Evolutionary conservation across 2,888 invertebrate genomes (phyloP), one percentile per base, ranked within the genome.

Genomic region (Cerceris rybyensis): DNA sequence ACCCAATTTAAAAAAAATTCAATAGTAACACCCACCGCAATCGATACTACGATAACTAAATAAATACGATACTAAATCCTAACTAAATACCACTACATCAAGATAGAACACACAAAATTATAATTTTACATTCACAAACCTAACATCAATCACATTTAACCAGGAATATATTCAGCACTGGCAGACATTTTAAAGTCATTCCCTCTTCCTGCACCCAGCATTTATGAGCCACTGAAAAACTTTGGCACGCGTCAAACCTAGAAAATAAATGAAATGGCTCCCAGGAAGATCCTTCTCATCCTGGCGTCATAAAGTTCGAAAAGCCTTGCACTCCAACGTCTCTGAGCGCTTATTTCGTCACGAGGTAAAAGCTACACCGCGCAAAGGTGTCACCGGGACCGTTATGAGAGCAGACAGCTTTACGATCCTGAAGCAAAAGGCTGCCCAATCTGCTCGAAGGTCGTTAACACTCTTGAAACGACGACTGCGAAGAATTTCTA

Each of bases 401-500:
- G 78, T 70, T 75, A 74, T 64, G 59, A 69, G 66, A 73, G 63
- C 60, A 28, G 80, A 83, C 83, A 78, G 80, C 75, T 83, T 82
- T 82, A 80, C 80, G 80, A 76, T 57, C 67, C 58, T 57, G 55
- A 39, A 52, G 75, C 55, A 71, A 79, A 75, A 77, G 72, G 58
- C 59, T 49, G 61, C 68, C 57, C 78, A 73, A 72, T 77, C 65
- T 70, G 39, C 79, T 60, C 65, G 66, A 52, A 59, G 65, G 65
- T 73, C 61, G 74, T 82, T 79, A 82, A 79, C 77, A 73, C 72
- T 11, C 17, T 16, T 43, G 50, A 55, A 63, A 50, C 52, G 66
- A 59, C 39, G 42, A 16, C 49, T 43, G 58, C 46, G 55, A 67
- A 52, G 54, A 55, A 60, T 68, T 57, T 60, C 66, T 7, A 54